Evolutionary conservation across 2,888 invertebrate species (phyloP), one percentile per base, ranked within the genome.

Genomic region (Scaptomyza polygonia): DNA sequence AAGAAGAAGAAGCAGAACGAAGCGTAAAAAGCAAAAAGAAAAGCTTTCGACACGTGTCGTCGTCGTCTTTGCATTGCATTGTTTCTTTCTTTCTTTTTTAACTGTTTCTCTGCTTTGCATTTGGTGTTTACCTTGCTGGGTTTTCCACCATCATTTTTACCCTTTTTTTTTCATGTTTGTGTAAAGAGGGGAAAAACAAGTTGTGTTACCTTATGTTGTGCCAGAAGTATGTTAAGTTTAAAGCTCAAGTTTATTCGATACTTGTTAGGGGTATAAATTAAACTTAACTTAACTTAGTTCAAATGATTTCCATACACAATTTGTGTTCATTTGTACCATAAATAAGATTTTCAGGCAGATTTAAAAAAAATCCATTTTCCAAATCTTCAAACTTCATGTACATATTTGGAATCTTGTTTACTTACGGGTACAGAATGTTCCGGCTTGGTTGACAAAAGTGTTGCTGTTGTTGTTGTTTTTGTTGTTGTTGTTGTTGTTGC

Each of bases 341-440:
- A 3, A 32, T 32, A 4, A 5, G 12, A 32, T 32, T 16, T 16
- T 7, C 1, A 4, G 29, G 21, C 21, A 21, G n/a, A n/a, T n/a
- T 21, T 3, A 2, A 21, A 21, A 21, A 21, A 1, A 21, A 21
- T 21, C 3, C 21, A 21, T 21, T 2, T 21, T 3, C 4, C 3
- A 4, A 21, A 8, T 14, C 27, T 27, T 6, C 11, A 3, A 27
- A 27, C 14, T 27, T 14, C 6, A 5, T 29, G 29, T n/a, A n/a
- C n/a, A n/a, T 45, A 29, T 11, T 18, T 32, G 5, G 12, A 12
- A 32, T 34, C 9, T 40, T 55, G 30, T 27, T 5, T 14, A 92
- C 92, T 92, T 91, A 92, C 92, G 91, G 92, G 91, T 92, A 92
- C 91, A 90, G 92, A 89, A 89, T 91, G 90, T 90, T 92, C 92